Percentiles rank a stretch among this genome's conserved stretches.
Conservation (phyloP, 2,888 invertebrate genomes). For the Deilephila porcellus region DNA sequence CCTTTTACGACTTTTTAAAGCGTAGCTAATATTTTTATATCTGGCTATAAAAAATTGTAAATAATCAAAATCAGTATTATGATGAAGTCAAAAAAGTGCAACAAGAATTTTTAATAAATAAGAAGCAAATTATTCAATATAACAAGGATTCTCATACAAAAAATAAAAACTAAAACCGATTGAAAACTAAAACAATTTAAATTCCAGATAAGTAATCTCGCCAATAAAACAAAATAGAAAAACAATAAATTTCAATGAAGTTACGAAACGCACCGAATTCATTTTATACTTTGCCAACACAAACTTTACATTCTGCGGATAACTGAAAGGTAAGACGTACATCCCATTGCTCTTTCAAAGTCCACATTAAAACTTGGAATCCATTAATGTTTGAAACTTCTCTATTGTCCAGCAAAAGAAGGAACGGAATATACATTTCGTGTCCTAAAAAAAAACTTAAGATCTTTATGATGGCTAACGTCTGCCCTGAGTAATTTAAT, state of each 20-base stretch:
- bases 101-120: too few relatives aligned
- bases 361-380: slow-evolving; percentile 5
- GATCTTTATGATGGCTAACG: background rate
- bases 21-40: too few relatives aligned
- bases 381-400: slow-evolving; percentile 22
- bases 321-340: slow-evolving; percentile 18
- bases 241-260: slow-evolving; percentile 69
- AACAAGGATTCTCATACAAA: too few relatives aligned
- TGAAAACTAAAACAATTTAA: background rate
- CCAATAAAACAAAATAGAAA: slow-evolving; percentile 48
- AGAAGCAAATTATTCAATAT: too few relatives aligned
- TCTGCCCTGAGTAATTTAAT: background rate
- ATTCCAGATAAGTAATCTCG: background rate
- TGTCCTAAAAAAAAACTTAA: background rate
- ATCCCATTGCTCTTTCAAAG: slow-evolving; percentile 20
- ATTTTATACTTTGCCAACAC: slow-evolving; percentile 50
- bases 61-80: too few relatives aligned
- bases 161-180: background rate
- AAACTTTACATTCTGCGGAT: slow-evolving; percentile 33
- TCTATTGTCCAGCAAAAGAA: slow-evolving; percentile 1
- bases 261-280: slow-evolving; percentile 70
- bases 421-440: background rate
- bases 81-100: too few relatives aligned
- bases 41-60: too few relatives aligned
- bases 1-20: too few relatives aligned